Evolutionary conservation across 2,888 invertebrate species (phyloP).

Genomic region (Phymatocera aterrima): DNA sequence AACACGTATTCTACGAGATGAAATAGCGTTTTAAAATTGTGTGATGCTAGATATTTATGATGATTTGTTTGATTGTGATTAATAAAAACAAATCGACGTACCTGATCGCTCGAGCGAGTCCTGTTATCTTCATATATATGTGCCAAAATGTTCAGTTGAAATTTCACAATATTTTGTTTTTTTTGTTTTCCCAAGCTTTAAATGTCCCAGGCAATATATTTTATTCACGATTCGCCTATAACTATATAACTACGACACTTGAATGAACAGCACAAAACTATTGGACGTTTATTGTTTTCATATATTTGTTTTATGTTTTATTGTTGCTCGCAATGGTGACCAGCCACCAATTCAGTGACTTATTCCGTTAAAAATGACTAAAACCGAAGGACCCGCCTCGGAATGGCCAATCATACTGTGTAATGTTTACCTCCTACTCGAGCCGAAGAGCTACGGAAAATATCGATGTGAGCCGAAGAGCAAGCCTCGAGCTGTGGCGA

Average conservation of each 20-base stretch:
- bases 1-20: background rate
- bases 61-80: background rate
- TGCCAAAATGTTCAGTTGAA: slow-evolving; percentile 3
- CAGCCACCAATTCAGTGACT: slow-evolving; percentile 32
- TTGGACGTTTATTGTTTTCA: background rate
- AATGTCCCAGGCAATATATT: background rate
- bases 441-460: slow-evolving; percentile 61
- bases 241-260: background rate
- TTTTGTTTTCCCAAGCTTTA: background rate
- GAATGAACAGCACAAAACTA: slow-evolving; percentile 7
- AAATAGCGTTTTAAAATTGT: background rate
- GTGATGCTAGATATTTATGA: background rate
- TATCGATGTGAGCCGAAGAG: slow-evolving; percentile 64
- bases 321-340: slow-evolving; percentile 7
- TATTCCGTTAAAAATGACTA: slow-evolving; percentile 56
- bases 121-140: slow-evolving; percentile 41
- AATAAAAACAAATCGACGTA: background rate
- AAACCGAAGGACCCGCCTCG: slow-evolving; percentile 72
- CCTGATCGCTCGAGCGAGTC: background rate
- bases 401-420: slow-evolving; percentile 71
- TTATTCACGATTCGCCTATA: background rate
- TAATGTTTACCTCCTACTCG: slow-evolving; percentile 72
- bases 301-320: background rate
- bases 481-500: slow-evolving; percentile 46
- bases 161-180: background rate